Evolutionary conservation across 1,140 invertebrate genomes (phyloP).

Genomic region (Nebria ingens): DNA sequence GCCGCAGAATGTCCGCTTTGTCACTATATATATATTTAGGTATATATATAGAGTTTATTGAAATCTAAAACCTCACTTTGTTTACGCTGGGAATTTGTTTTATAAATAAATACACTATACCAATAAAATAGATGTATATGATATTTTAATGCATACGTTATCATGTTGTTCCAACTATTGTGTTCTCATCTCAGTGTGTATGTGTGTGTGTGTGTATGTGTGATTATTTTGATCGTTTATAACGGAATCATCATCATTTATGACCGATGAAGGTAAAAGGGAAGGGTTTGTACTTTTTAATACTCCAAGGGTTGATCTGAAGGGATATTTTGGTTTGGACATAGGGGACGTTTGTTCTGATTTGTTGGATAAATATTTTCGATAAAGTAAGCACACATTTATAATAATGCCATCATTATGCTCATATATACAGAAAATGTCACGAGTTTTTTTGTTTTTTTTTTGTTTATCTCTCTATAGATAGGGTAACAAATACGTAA

Average conservation of each 20-base stretch:
- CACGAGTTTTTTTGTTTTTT: background rate
- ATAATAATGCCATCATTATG: constrained; percentile 4
- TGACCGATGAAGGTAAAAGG: too few relatives aligned
- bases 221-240: background rate
- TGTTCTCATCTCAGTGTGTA: background rate
- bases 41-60: too few relatives aligned
- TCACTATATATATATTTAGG: too few relatives aligned
- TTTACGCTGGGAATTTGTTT: too few relatives aligned
- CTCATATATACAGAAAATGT: constrained; percentile 9
- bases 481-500: constrained; percentile 6
- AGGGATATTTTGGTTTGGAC: background rate
- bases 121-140: constrained; percentile 4
- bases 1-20: too few relatives aligned
- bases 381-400: constrained; percentile 7
- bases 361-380: background rate
- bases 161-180: background rate
- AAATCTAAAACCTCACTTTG: too few relatives aligned
- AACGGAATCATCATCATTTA: background rate
- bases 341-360: background rate
- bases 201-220: background rate
- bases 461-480: background rate
- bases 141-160: constrained; percentile 1
- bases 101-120: constrained; percentile 16
- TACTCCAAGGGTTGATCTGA: background rate
- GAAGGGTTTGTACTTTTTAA: background rate